Base-by-base conservation (phyloP, 2,113 vertebrate genomes). In the Datnioides undecimradiatus region DNA sequence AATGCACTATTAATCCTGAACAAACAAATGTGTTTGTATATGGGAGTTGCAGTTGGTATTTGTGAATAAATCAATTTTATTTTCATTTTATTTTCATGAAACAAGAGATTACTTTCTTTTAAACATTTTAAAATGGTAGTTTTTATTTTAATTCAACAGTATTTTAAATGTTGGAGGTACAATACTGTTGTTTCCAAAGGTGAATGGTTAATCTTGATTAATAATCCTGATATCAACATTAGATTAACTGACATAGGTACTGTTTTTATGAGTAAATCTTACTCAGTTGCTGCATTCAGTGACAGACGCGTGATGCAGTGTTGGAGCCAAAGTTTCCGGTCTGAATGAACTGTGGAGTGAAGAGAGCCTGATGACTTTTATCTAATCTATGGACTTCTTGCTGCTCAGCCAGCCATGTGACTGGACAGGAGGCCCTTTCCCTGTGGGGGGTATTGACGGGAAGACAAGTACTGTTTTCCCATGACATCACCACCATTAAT, bases 341-440 rank as follows among this genome's bases (percentile, higher is more conserved):
- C 25, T 27, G 27, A 45, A 25, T 58, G 45, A 46, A 48, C n/a
- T 21, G n/a, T 36, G 6, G 25, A 51, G 29, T 41, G 51, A 52
- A 27, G 51, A 17, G 58, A 65, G 52, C 67, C 70, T 66, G 59
- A 38, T 69, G 49, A 80, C 51, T 81, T 74, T 68, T 48, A 77
- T 87, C 80, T 80, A 65, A 84, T 82, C 72, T 81, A 36, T 76
- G 57, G 55, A 79, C 58, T 69, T 87, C 58, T 83, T 45, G 58
- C 60, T 83, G 49, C 69, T 75, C 43, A 76, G 68, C 43, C 69
- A 76, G 51, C 59, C 80, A 57, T 79, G 83, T 82, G 82, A 83
- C 65, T 6, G 21, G 6, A 63, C 29, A 38, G 65, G 79, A 76
- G 80, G 78, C 60, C 40, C 43, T 21, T 1, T 60, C 62, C 31